Conservation (phyloP, 2,797 vertebrate species). For the Hephaestus fuliginosus region DNA sequence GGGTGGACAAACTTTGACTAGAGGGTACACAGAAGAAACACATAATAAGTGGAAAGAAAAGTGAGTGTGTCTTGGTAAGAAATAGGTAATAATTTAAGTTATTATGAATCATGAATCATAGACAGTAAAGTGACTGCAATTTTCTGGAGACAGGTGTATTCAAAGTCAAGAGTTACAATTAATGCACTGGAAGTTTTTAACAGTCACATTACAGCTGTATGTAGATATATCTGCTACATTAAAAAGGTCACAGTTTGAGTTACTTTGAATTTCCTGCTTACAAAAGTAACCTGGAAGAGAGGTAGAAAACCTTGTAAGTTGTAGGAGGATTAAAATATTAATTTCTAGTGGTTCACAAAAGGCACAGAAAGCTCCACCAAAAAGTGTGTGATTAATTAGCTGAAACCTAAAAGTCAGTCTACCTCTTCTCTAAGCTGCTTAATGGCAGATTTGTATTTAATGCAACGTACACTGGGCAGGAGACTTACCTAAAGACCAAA, state of each 20-base stretch:
- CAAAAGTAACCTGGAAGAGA: conserved; percentile 8
- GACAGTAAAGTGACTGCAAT: neutral
- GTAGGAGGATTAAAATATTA: neutral
- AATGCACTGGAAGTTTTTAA: neutral
- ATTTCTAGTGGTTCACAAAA: conserved; percentile 3
- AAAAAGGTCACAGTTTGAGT: neutral
- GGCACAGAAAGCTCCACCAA: conserved; percentile 1
- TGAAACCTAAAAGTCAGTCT: conserved; percentile 15
- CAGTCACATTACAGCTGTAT: neutral
- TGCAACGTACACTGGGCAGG: neutral
- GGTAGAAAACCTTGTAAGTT: neutral
- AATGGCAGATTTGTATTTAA: conserved; percentile 38
- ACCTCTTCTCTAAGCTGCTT: conserved; percentile 36
- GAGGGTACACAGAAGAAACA: conserved; percentile 55
- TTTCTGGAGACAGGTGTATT: neutral
- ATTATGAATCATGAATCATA: neutral
- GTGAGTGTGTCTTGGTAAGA: neutral
- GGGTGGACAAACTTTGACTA: conserved; percentile 98
- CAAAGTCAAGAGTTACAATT: neutral
- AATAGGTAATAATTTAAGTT: neutral
- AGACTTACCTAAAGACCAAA: conserved; percentile 94
- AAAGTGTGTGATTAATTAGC: conserved; percentile 19
- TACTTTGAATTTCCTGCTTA: conserved; percentile 4
- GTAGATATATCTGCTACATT: conserved; percentile 3
- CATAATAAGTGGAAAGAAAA: neutral